A percentile compares a stretch with the other conserved stretches of the same genome.
Evolutionary conservation across 2,797 vertebrate genomes (phyloP).

Genomic region (Typhlichthys subterraneus): DNA sequence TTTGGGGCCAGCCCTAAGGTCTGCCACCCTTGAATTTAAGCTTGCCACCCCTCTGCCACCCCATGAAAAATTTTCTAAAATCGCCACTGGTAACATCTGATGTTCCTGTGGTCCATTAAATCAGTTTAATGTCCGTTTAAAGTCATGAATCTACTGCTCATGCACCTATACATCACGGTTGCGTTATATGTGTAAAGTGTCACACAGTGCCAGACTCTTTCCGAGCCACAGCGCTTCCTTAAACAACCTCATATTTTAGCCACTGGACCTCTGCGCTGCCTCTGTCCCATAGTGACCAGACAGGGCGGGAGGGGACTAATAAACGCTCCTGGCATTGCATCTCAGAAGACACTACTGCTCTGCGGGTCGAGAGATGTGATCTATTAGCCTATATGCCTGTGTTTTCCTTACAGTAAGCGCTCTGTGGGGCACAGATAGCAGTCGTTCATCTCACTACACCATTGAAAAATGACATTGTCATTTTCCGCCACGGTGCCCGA

Average conservation of each 20-base stretch:
- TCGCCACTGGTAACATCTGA: not conserved
- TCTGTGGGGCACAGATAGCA: conserved; percentile 20
- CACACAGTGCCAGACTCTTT: not conserved
- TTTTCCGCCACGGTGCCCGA: conserved; percentile 18
- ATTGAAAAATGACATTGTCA: not conserved
- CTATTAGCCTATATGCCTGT: not conserved
- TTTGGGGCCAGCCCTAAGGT: no score
- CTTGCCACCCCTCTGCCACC: no score
- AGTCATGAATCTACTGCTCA: not conserved
- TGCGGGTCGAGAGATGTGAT: not conserved
- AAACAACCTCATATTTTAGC: conserved; percentile 2
- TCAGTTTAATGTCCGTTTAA: no score
- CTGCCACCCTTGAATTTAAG: no score
- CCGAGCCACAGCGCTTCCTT: not conserved
- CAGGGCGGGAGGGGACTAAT: not conserved
- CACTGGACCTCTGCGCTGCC: not conserved
- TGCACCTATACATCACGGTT: not conserved
- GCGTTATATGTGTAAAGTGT: not conserved
- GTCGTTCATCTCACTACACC: conserved; percentile 4
- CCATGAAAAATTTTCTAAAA: no score
- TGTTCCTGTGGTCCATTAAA: not conserved
- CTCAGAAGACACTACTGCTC: no score
- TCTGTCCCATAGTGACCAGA: not conserved
- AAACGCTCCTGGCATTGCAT: no score
- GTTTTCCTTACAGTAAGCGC: conserved; percentile 36